Evolutionary conservation across 2,888 invertebrate species (phyloP), one percentile per base, ranked within the genome.

Genomic region (Parelbella ahira): DNA sequence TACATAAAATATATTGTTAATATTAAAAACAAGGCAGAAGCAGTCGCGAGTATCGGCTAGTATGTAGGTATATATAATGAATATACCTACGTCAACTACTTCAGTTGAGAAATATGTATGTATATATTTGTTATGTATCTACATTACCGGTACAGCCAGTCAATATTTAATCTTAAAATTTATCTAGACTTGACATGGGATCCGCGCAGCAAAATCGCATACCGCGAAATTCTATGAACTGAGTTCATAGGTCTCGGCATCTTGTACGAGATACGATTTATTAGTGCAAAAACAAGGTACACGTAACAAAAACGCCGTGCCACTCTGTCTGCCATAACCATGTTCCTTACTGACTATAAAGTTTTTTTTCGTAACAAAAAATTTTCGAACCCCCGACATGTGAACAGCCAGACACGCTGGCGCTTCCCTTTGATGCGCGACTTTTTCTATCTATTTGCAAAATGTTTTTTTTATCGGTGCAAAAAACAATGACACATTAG

Each of bases 301-400:
- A 23, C 7, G 29, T 11, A 27, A 41, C 68, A 74, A 77, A 78
- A 76, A 65, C 52, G 33, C 54, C 80, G 77, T 76, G 83, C 82
- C 84, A 68, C 61, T 65, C 69, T 71, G 83, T 83, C 84, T 84
- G 68, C 54, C 49, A 51, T 33, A 28, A 47, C 49, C 58, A 59
- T 55, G 60, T 58, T 54, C 56, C 53, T 54, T 49, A 54, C 65
- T 60, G 53, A 59, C 66, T 65, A 68, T 70, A 68, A 66, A 67
- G 56, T 48, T 56, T 58, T 66, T 68, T 70, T 20, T 32, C 10
- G 68, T 63, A 53, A 47, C 48, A 70, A 78, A 81, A 80, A 75
- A 64, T 54, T 54, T 53, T 68, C 65, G 56, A 64, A 68, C 71
- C 63, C 53, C 58, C 53, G 66, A 61, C 62, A 68, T 53, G 63